Base-by-base conservation (phyloP, 1,140 invertebrate species). In the Camponotus vicinus region DNA sequence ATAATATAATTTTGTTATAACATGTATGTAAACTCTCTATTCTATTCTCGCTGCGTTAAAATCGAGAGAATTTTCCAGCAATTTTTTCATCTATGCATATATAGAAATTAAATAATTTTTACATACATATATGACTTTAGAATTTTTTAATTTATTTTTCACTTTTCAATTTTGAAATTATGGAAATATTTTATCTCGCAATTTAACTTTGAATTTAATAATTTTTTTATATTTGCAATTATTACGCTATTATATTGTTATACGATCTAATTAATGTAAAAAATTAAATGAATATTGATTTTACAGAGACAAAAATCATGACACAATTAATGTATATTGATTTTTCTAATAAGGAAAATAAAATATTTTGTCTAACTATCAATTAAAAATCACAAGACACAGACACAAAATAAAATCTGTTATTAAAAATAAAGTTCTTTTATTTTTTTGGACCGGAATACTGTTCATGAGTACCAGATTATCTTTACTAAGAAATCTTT, bases 401-500 rank as follows among this genome's bases (percentile, higher is more conserved):
- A n/a, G 34, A 5, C 18, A 34, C 4, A 64, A 63, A 63, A 6
- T 7, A 13, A 66, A 21, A n/a, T 80, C 1, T 27, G 52, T 52
- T 40, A 9, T 76, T 32, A 70, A 32, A 61, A 34, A 15, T 40
- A 21, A n/a, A 4, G 40, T 32, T 4, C 13, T 59, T 40, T 67
- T 32, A 3, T 1, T 71, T 34, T 61, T 9, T 15, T 45, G 11
- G 66, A 71, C 11, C 15, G 49, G 13, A 69, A 86, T 59, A 37
- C 15, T 9, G 15, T 61, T 9, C n/a, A 8, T 1, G 5, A 42
- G 21, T 37, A 66, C 59, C 32, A 13, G 42, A 89, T 78, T 32
- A 18, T 18, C 52, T 70, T 55, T 55, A 67, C 70, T 75, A 79
- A 79, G 78, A 61, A 69, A 86, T 75, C 6, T 85, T 85, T 84